These are phyloP conservation scores for Zonitis immaculata DNA, from an alignment of 2,888 invertebrate genomes.

Conservation along the genomic window DNA sequence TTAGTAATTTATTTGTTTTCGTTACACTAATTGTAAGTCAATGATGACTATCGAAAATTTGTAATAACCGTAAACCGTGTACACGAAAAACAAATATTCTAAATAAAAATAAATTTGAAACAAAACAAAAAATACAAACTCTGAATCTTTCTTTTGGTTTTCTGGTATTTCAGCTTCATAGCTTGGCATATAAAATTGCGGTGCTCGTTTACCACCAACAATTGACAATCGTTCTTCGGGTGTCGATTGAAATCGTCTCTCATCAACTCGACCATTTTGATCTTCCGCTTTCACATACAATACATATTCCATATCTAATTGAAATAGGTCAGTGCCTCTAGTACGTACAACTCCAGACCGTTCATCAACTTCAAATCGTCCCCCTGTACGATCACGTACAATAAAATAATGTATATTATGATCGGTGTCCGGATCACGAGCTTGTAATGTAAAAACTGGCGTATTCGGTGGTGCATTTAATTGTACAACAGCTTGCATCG, in stretches of 20 bases:
- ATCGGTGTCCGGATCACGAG: conserved; percentile 93
- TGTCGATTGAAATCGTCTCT: conserved; percentile 83
- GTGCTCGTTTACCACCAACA: conserved; percentile 95
- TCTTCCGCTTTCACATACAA: conserved; percentile 95
- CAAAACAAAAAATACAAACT: conserved; percentile 68
- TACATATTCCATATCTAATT: conserved; percentile 94
- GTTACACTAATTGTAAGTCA: no score
- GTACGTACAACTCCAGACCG: conserved; percentile 89
- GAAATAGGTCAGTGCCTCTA: conserved; percentile 85
- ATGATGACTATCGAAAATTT: no score
- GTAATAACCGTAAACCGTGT: no score
- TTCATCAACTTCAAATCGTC: conserved; percentile 62
- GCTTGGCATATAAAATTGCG: conserved; percentile 94
- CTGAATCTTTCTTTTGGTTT: conserved; percentile 94
- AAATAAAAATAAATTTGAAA: no score
- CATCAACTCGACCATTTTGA: conserved; percentile 90
- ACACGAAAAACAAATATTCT: no score
- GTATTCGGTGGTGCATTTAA: conserved; percentile 93
- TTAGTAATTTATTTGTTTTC: no score
- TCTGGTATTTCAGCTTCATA: conserved; percentile 96
- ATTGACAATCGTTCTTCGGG: conserved; percentile 89
- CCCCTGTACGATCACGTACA: conserved; percentile 81
- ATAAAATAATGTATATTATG: conserved; percentile 96
- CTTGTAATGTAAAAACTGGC: conserved; percentile 95
- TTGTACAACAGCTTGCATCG: conserved; percentile 97